These are phyloP conservation scores for Artibeus lituratus DNA, from an alignment of 2,797 vertebrate genomes.

Conservation along the genomic window DNA sequence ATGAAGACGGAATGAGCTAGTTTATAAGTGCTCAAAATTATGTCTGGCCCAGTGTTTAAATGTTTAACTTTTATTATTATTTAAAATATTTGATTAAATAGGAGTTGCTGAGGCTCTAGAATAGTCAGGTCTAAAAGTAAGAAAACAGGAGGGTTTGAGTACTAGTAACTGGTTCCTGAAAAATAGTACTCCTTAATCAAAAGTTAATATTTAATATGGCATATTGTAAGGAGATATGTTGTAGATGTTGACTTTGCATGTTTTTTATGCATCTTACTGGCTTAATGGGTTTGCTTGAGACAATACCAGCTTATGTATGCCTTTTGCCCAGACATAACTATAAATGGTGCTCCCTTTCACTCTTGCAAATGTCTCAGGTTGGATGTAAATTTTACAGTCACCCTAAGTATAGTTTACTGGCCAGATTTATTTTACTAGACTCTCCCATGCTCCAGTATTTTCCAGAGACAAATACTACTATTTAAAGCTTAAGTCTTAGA, in stretches of 20 bases:
- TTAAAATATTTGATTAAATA: neutral
- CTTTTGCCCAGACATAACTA: neutral
- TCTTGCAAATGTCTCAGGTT: neutral
- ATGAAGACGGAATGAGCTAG: neutral
- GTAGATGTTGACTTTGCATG: neutral
- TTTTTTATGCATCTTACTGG: neutral
- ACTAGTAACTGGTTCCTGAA: neutral
- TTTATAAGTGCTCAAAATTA: constrained; percentile 10
- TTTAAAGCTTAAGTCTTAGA: constrained; percentile 29
- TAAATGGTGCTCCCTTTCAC: neutral
- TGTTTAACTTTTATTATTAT: neutral
- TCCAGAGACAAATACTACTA: neutral
- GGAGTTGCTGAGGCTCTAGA: neutral
- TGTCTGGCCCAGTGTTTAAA: neutral
- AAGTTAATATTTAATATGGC: neutral
- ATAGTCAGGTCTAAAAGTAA: neutral
- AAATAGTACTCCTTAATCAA: constrained; percentile 10
- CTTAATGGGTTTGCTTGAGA: neutral
- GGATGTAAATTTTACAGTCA: constrained; percentile 19
- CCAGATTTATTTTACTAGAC: constrained; percentile 19
- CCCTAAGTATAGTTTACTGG: neutral
- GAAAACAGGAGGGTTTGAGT: neutral
- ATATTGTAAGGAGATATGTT: neutral
- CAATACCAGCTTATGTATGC: neutral
- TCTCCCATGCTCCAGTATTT: neutral